A percentile compares a stretch with the other conserved stretches of the same genome.
Evolutionary conservation across 2,113 vertebrate genomes (phyloP).

Genomic region (Peromyscus leucopus): DNA sequence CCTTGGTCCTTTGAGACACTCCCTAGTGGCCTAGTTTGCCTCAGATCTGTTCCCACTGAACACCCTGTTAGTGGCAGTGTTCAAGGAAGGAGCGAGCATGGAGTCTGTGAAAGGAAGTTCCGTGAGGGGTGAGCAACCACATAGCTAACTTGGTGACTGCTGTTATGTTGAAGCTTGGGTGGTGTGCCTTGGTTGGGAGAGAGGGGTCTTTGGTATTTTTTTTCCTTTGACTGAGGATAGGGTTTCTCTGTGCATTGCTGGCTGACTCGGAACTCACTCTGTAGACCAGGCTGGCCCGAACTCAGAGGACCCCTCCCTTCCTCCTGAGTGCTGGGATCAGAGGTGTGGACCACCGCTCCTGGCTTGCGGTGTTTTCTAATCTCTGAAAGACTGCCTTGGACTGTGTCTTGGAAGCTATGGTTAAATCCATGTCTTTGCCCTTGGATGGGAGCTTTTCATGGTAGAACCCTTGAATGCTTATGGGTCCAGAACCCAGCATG

Average conservation of each 20-base stretch:
- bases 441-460: not conserved
- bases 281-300: not conserved
- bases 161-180: not conserved
- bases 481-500: not conserved
- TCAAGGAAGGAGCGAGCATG: slow-evolving; percentile 68
- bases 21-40: slow-evolving; percentile 71
- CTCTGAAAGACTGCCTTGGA: slow-evolving; percentile 9
- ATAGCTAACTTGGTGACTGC: not conserved
- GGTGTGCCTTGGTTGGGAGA: not conserved
- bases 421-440: not conserved
- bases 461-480: slow-evolving; percentile 7
- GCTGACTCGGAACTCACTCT: not conserved
- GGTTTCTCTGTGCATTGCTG: not conserved
- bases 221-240: not conserved
- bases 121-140: slow-evolving; percentile 72
- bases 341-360: not conserved
- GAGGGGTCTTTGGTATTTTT: not conserved
- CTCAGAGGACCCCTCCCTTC: not conserved
- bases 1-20: slow-evolving; percentile 65
- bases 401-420: not conserved
- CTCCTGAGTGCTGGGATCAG: not conserved
- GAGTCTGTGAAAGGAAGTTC: slow-evolving; percentile 71
- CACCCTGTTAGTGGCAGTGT: slow-evolving; percentile 43
- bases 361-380: not conserved
- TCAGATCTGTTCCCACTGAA: slow-evolving; percentile 54